Conservation (phyloP, 2,113 vertebrate species). For the Oncorhynchus clarkii region DNA sequence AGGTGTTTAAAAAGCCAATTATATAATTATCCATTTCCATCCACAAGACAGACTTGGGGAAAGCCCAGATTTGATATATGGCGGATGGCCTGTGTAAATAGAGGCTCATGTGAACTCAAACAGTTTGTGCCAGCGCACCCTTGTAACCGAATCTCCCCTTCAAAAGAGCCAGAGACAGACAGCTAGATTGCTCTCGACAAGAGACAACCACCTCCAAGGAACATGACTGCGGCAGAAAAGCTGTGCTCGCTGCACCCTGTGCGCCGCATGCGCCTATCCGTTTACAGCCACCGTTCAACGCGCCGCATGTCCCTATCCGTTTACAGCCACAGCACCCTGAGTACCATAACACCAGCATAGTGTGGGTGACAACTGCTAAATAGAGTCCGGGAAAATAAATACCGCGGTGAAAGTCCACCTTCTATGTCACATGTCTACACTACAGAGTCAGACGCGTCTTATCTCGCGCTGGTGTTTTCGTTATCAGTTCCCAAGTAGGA, state of each 20-base stretch:
- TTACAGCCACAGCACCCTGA: background rate
- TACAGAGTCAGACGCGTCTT: background rate
- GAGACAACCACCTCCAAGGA: conserved; percentile 39
- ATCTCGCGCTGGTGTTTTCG: background rate
- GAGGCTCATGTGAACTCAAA: conserved; percentile 56
- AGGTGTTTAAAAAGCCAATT: conserved; percentile 37
- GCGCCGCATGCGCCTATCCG: too few species aligned
- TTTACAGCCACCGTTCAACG: too few species aligned
- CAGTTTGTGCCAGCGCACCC: conserved; percentile 44
- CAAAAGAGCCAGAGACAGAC: conserved; percentile 14
- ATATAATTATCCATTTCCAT: conserved; percentile 48
- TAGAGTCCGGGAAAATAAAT: conserved; percentile 34
- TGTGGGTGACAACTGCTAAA: conserved; percentile 34
- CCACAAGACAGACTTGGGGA: conserved; percentile 34
- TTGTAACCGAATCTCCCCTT: conserved; percentile 60
- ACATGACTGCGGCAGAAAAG: conserved; percentile 20
- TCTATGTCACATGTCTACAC: conserved; percentile 28
- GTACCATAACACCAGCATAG: conserved; percentile 35
- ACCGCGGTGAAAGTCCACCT: conserved; percentile 40
- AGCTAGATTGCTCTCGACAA: conserved; percentile 21
- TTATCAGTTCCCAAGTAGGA: background rate
- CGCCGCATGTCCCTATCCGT: too few species aligned
- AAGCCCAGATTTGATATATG: conserved; percentile 52
- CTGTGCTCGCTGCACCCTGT: conserved; percentile 12
- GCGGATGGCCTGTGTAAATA: conserved; percentile 64